Evolutionary conservation across 2,888 invertebrate species (phyloP), one percentile per base, ranked within the genome.

Genomic region (Merodon equestris): DNA sequence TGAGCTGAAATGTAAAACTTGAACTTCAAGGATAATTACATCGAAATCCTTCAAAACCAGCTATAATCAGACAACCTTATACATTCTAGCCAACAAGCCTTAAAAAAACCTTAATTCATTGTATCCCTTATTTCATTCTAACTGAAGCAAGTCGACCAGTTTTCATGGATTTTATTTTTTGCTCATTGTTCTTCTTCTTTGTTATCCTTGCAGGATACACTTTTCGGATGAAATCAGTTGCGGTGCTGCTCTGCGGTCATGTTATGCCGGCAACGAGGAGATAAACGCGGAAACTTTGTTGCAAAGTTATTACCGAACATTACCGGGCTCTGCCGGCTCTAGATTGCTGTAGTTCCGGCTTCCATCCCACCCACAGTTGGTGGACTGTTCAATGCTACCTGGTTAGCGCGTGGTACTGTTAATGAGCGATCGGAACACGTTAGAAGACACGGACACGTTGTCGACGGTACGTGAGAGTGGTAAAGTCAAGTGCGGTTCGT

Each of bases 131-230:
- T 67, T 53, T 63, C 17, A 45, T 44, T 27, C 18, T 36, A 4
- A 27, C 27, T 7, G 7, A 27, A 27, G 27, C 27, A 27, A 27
- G 27, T 2, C 2, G 27, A 2, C 7, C 27, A 7, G 27, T 27
- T 27, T 27, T 27, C 27, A 27, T 27, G 7, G 27, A 27, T 27
- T 27, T 27, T n/a, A n/a, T n/a, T 27, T 27, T 27, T 54, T 45
- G 34, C 48, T 50, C 19, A 54, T 12, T 27, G 13, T 45, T 10
- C n/a, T 14, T 40, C 63, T 63, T 57, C 47, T 72, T 27, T 73
- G 18, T 27, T 27, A 27, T 79, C 67, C 7, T 79, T 74, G 15
- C 79, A 79, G 79, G 79, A 74, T 60, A 64, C 18, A 58, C 57
- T 45, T 40, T 63, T 63, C 14, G 61, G 68, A 73, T 54, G 40